phyloP scores from a whole-genome alignment of 2,888 invertebrate genomes.

The Cotesia congregata region DNA sequence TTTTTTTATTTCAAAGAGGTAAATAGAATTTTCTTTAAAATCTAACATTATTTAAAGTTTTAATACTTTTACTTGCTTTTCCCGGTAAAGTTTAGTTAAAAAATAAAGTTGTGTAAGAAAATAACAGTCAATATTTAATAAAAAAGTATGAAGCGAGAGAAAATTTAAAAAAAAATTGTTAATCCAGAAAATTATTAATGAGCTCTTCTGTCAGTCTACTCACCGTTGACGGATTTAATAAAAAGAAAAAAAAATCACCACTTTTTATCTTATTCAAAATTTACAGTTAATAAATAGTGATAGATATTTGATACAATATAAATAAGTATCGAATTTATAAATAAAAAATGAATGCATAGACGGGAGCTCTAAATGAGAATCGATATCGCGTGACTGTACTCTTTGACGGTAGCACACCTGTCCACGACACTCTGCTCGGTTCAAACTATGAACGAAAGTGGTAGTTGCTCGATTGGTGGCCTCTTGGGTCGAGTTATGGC shows the following conservation, averaged over 20 bases:
- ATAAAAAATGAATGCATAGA: not conserved
- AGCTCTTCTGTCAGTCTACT: no score
- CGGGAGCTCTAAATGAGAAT: not conserved
- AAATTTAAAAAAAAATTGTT: no score
- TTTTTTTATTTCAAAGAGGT: not conserved
- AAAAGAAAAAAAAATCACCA: no score
- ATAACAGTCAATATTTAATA: no score
- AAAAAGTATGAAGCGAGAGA: no score
- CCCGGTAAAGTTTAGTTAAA: no score
- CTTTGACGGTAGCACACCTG: conserved; percentile 15
- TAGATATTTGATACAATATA: not conserved
- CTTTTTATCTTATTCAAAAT: no score
- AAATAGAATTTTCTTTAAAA: not conserved
- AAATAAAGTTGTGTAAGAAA: no score
- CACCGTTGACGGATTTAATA: no score
- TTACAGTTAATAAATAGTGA: not conserved
- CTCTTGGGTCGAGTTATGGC: conserved; percentile 12
- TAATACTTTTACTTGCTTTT: no score
- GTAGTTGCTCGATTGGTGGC: conserved; percentile 13
- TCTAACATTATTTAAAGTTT: no score
- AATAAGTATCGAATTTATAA: not conserved
- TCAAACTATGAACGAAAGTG: conserved; percentile 13
- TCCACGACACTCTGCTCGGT: not conserved
- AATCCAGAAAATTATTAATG: no score
- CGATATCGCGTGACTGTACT: conserved; percentile 3